phyloP scores from a whole-genome alignment of 2,888 invertebrate genomes.

The Microctonus aethiopoides region DNA sequence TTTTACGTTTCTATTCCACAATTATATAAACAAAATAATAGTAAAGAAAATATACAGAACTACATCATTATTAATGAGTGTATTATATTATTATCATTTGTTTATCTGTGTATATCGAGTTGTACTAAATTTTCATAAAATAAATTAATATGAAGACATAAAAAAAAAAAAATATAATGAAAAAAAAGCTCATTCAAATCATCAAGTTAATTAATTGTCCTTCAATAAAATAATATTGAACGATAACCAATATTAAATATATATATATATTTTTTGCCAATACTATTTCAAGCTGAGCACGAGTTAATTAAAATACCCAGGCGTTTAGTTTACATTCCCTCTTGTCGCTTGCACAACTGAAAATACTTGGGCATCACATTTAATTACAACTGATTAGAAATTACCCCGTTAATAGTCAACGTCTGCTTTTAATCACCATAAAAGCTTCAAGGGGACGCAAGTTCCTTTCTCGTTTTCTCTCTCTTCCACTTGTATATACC shows the following conservation, averaged over 20 bases:
- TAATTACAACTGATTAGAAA: slow-evolving; percentile 47
- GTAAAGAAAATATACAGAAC: not conserved
- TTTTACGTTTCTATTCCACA: not conserved
- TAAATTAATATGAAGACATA: too few species aligned
- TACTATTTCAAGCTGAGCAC: not conserved
- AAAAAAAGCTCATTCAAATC: too few species aligned
- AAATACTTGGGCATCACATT: slow-evolving; percentile 3
- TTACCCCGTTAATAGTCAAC: slow-evolving; percentile 47
- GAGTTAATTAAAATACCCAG: not conserved
- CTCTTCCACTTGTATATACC: not conserved
- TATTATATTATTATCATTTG: not conserved
- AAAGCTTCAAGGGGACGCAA: slow-evolving; percentile 33
- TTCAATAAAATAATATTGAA: not conserved
- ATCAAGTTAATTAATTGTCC: not conserved
- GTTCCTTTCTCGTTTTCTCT: not conserved
- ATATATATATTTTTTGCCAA: too few species aligned
- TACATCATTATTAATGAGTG: not conserved
- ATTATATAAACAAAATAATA: not conserved
- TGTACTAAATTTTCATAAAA: too few species aligned
- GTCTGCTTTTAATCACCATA: slow-evolving; percentile 44
- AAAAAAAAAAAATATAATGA: too few species aligned
- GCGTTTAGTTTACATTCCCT: not conserved
- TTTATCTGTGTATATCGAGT: not conserved
- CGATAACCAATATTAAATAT: not conserved
- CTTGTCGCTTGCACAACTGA: not conserved